Evolutionary conservation across 1,140 invertebrate genomes (phyloP).

Genomic region (Euwallacea fornicatus): DNA sequence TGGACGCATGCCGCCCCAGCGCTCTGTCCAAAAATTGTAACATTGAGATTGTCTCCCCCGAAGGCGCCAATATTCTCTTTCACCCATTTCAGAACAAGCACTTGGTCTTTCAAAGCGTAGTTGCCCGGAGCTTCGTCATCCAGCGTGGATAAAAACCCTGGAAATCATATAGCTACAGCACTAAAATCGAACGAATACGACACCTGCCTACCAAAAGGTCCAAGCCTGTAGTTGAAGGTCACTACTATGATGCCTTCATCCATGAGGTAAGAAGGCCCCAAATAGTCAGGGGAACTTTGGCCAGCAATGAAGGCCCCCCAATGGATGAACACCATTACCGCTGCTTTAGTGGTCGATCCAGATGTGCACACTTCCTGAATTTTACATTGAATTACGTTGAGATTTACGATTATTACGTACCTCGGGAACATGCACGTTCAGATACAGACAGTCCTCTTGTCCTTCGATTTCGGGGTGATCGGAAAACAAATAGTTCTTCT

Average conservation of each 20-base stretch:
- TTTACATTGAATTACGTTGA: no score
- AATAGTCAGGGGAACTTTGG: constrained; percentile 51
- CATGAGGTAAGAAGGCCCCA: constrained; percentile 61
- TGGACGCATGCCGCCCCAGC: constrained; percentile 52
- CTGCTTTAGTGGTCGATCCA: no score
- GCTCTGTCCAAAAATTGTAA: constrained; percentile 57
- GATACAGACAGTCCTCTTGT: constrained; percentile 56
- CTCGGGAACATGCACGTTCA: constrained; percentile 56
- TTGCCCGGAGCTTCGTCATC: constrained; percentile 48
- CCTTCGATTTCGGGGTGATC: constrained; percentile 49
- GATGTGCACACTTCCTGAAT: no score
- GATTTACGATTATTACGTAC: background rate
- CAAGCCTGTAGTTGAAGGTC: constrained; percentile 76
- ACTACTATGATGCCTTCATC: constrained; percentile 69
- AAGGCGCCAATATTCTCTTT: constrained; percentile 55
- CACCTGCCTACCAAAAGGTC: constrained; percentile 61
- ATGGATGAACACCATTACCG: constrained; percentile 67
- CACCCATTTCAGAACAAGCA: constrained; percentile 49
- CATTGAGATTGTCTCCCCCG: constrained; percentile 56
- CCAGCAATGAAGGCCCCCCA: constrained; percentile 62
- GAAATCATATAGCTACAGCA: background rate
- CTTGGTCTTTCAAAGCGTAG: constrained; percentile 47
- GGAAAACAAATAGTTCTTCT: constrained; percentile 59
- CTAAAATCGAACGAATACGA: background rate
- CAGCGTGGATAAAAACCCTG: constrained; percentile 44